Conservation (phyloP, 2,888 invertebrate species). For the Eristalis arbustorum region DNA sequence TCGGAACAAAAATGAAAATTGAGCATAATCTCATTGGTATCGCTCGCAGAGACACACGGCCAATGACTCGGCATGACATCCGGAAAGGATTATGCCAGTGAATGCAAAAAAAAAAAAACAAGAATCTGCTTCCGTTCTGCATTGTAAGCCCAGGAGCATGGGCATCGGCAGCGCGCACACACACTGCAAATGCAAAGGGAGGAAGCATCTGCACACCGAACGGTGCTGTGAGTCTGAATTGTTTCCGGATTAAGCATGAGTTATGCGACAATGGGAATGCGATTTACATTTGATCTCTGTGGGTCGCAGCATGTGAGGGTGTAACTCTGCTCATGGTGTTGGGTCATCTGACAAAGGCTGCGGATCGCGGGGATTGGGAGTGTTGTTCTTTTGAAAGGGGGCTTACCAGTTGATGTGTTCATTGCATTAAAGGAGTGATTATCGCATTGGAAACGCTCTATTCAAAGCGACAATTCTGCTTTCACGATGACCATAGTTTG, state of each 20-base stretch:
- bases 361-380: too few species aligned
- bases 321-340: background rate
- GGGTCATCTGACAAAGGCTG: background rate
- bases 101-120: conserved; percentile 16
- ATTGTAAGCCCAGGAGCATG: background rate
- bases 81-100: conserved; percentile 36
- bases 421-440: too few species aligned
- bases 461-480: too few species aligned
- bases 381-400: too few species aligned
- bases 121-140: conserved; percentile 21
- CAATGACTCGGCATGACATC: conserved; percentile 12
- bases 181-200: background rate
- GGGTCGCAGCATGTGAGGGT: background rate
- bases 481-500: too few species aligned
- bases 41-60: background rate
- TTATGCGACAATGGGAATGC: conserved; percentile 7
- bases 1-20: conserved; percentile 8
- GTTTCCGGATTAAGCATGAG: conserved; percentile 38
- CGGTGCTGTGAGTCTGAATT: conserved; percentile 15
- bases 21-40: background rate
- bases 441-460: too few species aligned
- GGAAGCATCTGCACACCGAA: background rate
- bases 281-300: conserved; percentile 1
- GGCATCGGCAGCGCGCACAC: background rate
- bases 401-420: too few species aligned